phyloP scores from a whole-genome alignment of 2,113 vertebrate species.

The Zapornia atra region DNA sequence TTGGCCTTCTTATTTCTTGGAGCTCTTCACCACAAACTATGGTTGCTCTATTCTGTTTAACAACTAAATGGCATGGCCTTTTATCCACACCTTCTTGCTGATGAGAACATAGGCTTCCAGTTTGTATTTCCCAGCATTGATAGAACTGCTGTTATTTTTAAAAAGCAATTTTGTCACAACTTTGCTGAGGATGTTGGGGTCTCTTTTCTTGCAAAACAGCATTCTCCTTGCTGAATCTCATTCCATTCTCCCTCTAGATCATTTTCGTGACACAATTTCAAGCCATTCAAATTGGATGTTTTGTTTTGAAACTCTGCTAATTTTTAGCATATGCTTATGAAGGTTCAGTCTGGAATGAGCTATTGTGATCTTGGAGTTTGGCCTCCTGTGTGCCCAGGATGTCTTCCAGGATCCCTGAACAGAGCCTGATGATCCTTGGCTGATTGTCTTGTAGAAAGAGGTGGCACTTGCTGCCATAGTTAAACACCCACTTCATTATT shows the following conservation, averaged over 20 bases:
- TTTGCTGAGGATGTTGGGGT: neutral
- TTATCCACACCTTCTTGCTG: neutral
- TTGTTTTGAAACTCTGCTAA: slow-evolving; percentile 33
- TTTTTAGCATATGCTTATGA: neutral
- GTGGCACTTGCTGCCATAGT: neutral
- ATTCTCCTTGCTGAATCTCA: neutral
- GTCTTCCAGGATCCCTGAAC: neutral
- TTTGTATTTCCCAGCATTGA: neutral
- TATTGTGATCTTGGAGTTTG: neutral
- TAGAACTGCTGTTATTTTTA: neutral
- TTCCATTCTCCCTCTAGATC: neutral
- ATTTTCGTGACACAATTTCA: neutral
- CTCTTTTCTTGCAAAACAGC: neutral
- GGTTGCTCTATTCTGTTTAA: neutral
- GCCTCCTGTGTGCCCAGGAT: neutral
- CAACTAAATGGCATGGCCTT: neutral
- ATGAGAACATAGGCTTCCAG: neutral
- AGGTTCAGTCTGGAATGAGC: neutral
- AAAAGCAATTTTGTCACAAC: neutral
- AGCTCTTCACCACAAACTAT: neutral
- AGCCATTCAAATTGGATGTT: neutral
- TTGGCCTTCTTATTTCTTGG: neutral
- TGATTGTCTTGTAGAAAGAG: neutral
- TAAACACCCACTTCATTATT: neutral
- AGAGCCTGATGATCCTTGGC: neutral